phyloP scores from a whole-genome alignment of 2,797 vertebrate genomes.

The Sus cebifrons region DNA sequence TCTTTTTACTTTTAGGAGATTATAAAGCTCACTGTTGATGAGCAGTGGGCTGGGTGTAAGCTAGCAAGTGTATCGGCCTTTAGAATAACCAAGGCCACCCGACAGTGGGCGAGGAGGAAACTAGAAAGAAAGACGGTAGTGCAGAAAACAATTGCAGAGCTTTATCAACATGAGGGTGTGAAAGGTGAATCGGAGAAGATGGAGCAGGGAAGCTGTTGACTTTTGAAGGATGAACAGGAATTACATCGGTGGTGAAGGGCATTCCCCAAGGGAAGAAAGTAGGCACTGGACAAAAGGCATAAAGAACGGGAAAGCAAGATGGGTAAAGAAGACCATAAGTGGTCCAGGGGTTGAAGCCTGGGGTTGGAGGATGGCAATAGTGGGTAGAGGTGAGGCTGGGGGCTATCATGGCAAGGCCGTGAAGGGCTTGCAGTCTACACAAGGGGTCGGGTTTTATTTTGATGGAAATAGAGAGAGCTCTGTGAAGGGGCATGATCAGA shows the following conservation, averaged over 20 bases:
- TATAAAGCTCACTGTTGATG: not conserved
- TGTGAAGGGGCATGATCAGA: not conserved
- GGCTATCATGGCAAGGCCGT: not conserved
- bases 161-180: not conserved
- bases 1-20: not conserved
- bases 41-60: not conserved
- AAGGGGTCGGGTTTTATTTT: not conserved
- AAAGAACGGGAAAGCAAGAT: not conserved
- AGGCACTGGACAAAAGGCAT: not conserved
- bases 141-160: not conserved
- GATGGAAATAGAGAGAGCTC: not conserved
- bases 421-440: accelerated
- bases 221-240: not conserved
- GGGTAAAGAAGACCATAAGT: not conserved
- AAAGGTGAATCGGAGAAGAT: not conserved
- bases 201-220: not conserved
- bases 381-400: not conserved
- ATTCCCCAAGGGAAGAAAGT: not conserved
- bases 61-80: not conserved
- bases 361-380: not conserved
- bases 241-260: not conserved
- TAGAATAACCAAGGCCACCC: not conserved
- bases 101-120: not conserved
- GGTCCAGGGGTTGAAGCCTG: not conserved
- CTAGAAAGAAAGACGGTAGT: not conserved